A percentile compares a stretch with the other conserved stretches of the same genome.
phyloP scores from a whole-genome alignment of 2,113 vertebrate species.

The Seriola aureovittata region DNA sequence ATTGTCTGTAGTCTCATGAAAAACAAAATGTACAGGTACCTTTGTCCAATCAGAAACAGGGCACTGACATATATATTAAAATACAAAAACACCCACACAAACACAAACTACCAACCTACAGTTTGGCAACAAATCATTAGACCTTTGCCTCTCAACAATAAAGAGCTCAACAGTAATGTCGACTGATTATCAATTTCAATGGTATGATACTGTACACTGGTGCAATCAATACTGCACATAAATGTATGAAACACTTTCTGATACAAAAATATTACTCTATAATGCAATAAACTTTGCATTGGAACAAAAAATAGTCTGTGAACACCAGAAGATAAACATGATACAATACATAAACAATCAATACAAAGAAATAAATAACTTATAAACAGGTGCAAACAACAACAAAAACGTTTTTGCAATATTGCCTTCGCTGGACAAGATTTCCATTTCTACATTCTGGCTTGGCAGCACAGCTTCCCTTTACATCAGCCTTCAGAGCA shows the following conservation, averaged over 20 bases:
- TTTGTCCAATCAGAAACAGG: conserved; percentile 57
- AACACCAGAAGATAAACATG: conserved; percentile 83
- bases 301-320: conserved; percentile 87
- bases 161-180: conserved; percentile 67
- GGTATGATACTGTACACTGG: conserved; percentile 87
- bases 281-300: conserved; percentile 87
- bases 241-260: conserved; percentile 94
- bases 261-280: conserved; percentile 99
- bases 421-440: conserved; percentile 50
- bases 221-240: conserved; percentile 95
- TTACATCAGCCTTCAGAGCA: conserved; percentile 9
- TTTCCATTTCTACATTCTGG: conserved; percentile 70
- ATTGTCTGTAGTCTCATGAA: conserved; percentile 38
- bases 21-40: conserved; percentile 65
- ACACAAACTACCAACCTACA: conserved; percentile 64
- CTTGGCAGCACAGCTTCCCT: conserved; percentile 56
- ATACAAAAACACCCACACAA: conserved; percentile 62
- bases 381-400: conserved; percentile 69
- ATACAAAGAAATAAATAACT: conserved; percentile 76
- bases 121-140: conserved; percentile 80
- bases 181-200: conserved; percentile 74
- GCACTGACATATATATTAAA: conserved; percentile 65
- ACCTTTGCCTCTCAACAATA: conserved; percentile 50
- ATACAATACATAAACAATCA: conserved; percentile 81
- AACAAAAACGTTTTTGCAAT: conserved; percentile 59